A percentile compares a stretch with the other conserved stretches of the same genome.
phyloP scores from a whole-genome alignment of 2,888 invertebrate genomes.

The Spisula solida region DNA sequence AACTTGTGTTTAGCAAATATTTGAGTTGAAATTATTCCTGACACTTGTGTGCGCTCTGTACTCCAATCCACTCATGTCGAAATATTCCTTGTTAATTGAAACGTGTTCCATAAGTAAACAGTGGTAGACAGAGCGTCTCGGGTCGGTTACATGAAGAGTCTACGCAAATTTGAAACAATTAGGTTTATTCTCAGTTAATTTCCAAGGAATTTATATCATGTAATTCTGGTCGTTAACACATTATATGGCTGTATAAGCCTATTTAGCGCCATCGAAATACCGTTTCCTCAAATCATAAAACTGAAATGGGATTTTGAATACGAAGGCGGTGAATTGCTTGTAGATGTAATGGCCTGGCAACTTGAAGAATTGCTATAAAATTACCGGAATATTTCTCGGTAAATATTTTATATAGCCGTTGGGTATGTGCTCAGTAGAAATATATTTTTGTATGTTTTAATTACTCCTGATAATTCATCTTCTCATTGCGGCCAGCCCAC shows the following conservation, averaged over 20 bases:
- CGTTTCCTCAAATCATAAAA: conserved; percentile 45
- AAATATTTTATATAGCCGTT: not conserved
- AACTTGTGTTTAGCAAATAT: conserved; percentile 49
- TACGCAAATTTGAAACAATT: conserved; percentile 63
- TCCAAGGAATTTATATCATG: conserved; percentile 51
- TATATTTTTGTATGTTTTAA: not conserved
- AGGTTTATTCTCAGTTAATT: conserved; percentile 63
- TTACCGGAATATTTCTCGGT: not conserved
- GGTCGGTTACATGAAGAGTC: conserved; percentile 24
- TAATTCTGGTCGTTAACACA: conserved; percentile 47
- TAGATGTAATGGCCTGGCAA: not conserved
- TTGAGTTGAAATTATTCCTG: conserved; percentile 25
- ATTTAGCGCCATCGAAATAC: conserved; percentile 51
- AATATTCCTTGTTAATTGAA: conserved; percentile 52
- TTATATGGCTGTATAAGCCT: conserved; percentile 43
- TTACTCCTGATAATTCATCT: not conserved
- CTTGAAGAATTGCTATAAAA: conserved; percentile 1
- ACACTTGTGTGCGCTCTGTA: conserved; percentile 36
- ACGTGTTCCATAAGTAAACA: conserved; percentile 56
- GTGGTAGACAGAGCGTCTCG: conserved; percentile 50
- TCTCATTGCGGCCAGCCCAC: not conserved
- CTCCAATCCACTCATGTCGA: conserved; percentile 28
- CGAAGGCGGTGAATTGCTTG: conserved; percentile 20
- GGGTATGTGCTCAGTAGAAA: conserved; percentile 5
- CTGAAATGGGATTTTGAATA: conserved; percentile 33